These are phyloP conservation scores for Mallotus villosus DNA, from an alignment of 2,797 vertebrate genomes.

Conservation along the genomic window DNA sequence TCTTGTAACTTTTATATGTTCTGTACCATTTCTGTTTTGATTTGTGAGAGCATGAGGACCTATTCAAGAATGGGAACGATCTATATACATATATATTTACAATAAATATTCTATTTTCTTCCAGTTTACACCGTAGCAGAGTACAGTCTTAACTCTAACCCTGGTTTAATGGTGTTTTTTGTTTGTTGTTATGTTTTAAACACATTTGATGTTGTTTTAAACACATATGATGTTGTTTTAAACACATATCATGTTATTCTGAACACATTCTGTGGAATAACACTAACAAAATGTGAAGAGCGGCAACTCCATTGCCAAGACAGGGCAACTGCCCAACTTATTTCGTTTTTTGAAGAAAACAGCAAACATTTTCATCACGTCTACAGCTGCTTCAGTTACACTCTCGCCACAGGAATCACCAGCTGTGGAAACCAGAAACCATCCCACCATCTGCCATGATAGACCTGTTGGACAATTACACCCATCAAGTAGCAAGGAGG, in stretches of 20 bases:
- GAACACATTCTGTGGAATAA: not conserved
- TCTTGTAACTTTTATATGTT: too few species aligned
- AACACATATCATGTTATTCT: not conserved
- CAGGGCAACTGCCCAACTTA: constrained; percentile 28
- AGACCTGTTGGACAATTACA: constrained; percentile 53
- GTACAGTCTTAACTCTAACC: too few species aligned
- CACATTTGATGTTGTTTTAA: not conserved
- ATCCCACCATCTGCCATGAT: constrained; percentile 47
- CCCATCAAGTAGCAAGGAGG: constrained; percentile 29
- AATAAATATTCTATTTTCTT: not conserved
- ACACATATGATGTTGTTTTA: not conserved
- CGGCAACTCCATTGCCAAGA: not conserved
- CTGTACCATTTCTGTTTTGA: not conserved
- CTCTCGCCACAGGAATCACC: constrained; percentile 36
- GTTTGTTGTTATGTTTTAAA: not conserved
- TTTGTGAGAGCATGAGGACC: too few species aligned
- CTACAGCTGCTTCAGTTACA: constrained; percentile 32
- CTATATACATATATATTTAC: constrained; percentile 3
- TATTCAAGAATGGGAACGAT: not conserved
- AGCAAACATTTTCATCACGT: constrained; percentile 30
- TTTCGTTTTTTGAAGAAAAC: constrained; percentile 23
- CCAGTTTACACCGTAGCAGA: not conserved
- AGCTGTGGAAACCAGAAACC: constrained; percentile 51
- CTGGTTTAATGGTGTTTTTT: too few species aligned
- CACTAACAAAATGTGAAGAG: not conserved